These are phyloP conservation scores for Hydropsyche betteni DNA, from an alignment of 2,888 invertebrate species.

Conservation along the genomic window DNA sequence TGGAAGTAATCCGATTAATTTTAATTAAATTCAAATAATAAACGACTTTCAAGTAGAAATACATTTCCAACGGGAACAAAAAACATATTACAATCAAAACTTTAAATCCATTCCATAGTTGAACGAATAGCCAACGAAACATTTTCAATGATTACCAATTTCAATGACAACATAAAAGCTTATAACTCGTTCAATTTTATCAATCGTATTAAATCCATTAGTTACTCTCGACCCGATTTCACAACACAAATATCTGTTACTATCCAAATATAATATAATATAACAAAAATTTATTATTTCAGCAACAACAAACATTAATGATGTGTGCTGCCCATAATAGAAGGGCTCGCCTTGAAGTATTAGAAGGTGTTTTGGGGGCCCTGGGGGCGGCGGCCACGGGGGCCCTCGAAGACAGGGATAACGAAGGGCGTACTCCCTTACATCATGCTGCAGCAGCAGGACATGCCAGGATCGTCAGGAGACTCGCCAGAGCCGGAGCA, in stretches of 20 bases:
- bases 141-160: too few relatives aligned
- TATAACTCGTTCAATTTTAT: too few relatives aligned
- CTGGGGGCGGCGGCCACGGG: slow-evolving; percentile 60
- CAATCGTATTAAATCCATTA: too few relatives aligned
- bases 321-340: slow-evolving; percentile 82
- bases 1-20: too few relatives aligned
- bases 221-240: too few relatives aligned
- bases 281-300: slow-evolving; percentile 51
- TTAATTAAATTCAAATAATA: too few relatives aligned
- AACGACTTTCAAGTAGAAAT: too few relatives aligned
- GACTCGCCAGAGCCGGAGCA: slow-evolving; percentile 74
- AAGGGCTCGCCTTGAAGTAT: slow-evolving; percentile 69
- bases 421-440: slow-evolving; percentile 77
- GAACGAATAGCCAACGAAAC: too few relatives aligned
- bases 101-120: too few relatives aligned
- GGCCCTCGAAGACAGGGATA: slow-evolving; percentile 68
- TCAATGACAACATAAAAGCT: too few relatives aligned
- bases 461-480: slow-evolving; percentile 71
- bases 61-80: too few relatives aligned
- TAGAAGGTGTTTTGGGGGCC: slow-evolving; percentile 72
- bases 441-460: slow-evolving; percentile 81
- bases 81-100: too few relatives aligned
- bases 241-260: background rate
- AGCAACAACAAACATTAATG: slow-evolving; percentile 77
- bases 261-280: background rate